phyloP scores from a whole-genome alignment of 2,797 vertebrate genomes.

The Ptychadena robeensis region DNA sequence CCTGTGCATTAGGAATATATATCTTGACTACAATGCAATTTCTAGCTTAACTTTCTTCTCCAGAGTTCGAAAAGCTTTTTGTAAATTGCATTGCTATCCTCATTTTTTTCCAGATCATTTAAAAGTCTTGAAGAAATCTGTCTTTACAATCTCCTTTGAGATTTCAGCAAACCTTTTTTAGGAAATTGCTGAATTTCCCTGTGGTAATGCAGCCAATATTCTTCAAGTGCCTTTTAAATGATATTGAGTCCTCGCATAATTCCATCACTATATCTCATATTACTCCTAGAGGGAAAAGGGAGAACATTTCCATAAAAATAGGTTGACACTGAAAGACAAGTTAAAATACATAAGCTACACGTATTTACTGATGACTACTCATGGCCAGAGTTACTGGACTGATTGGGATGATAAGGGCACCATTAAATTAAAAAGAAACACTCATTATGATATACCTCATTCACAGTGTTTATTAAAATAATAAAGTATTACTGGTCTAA shows the following conservation, averaged over 20 bases:
- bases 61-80: not conserved
- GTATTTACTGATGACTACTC: not conserved
- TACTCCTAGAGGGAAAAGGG: conserved; percentile 14
- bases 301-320: conserved; percentile 1
- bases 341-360: too few species aligned
- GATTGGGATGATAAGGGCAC: not conserved
- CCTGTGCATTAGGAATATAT: not conserved
- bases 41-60: conserved; percentile 1
- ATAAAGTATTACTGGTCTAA: too few species aligned
- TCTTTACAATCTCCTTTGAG: conserved; percentile 21
- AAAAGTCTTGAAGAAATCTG: conserved; percentile 5
- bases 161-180: conserved; percentile 19
- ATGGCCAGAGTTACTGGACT: not conserved
- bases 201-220: conserved; percentile 44
- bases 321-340: not conserved
- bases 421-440: not conserved
- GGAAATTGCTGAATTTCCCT: conserved; percentile 43
- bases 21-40: not conserved
- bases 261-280: conserved; percentile 3
- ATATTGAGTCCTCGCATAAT: conserved; percentile 9
- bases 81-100: not conserved
- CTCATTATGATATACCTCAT: not conserved
- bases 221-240: conserved; percentile 36
- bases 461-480: not conserved
- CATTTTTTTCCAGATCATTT: conserved; percentile 11